Evolutionary conservation across 2,113 vertebrate species (phyloP), one percentile per base, ranked within the genome.

Genomic region (Desmodus rotundus): DNA sequence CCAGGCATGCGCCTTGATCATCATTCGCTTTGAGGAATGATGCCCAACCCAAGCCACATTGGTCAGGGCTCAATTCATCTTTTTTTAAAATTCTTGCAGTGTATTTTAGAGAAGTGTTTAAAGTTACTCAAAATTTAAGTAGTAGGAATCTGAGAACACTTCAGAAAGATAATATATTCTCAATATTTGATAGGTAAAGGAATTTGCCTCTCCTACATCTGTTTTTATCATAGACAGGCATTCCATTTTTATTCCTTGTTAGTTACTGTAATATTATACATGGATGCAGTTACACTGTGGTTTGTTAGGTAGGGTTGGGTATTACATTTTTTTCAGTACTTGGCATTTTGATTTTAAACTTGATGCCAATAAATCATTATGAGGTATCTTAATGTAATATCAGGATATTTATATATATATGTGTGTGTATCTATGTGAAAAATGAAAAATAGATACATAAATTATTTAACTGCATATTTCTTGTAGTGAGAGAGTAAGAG

Each of bases 311-410:
- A 86, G 47, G 33, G 10, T n/a, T 74, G 41, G 16, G 6, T 52
- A 63, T 47, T 84, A 52, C 4, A 52, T 80, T 94, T 77, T 93
- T 6, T 76, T 94, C 36, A 87, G n/a, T 89, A 87, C 63, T 33
- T 94, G 74, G 13, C 28, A 86, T 28, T 77, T 86, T 89, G 22
- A 73, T 89, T 95, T 93, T 83, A 82, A 96, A 84, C 54, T 65
- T 76, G 24, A 76, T 89, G 5, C 26, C 76, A 86, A 6, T 77
- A 67, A 72, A 28, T 92, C 13, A 54, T 85, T 78, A 47, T 52
- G 58, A 61, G 33, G 15, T 73, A 54, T 89, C n/a, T 65, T 84
- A 52, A 38, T 77, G 22, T 91, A 63, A 77, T 81, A 80, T 74
- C 8, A 92, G 31, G 63, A 61, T 58, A 43, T 65, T 77, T 87